These are phyloP conservation scores for Lasiommata megera DNA, from an alignment of 2,888 invertebrate species.

Conservation along the genomic window DNA sequence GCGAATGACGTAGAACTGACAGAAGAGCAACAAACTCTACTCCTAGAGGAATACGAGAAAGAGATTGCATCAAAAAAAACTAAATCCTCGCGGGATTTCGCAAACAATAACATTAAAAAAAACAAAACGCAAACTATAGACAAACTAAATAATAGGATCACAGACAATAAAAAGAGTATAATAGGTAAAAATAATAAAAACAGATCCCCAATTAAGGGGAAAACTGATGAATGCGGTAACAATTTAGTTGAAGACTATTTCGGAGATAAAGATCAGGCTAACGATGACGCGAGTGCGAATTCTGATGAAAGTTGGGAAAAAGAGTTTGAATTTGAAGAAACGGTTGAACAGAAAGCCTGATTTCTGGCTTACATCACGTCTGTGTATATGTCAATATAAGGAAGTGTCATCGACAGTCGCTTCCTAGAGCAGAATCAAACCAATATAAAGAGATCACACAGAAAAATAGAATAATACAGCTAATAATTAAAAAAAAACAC, in stretches of 20 bases:
- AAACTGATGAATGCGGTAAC: constrained; percentile 69
- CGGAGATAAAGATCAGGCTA: constrained; percentile 62
- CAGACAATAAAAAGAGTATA: constrained; percentile 48
- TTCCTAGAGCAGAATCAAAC: not conserved
- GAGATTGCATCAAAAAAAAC: constrained; percentile 78
- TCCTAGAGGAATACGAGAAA: constrained; percentile 85
- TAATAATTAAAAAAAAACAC: not conserved
- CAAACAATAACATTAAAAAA: constrained; percentile 39
- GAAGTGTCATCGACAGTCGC: not conserved
- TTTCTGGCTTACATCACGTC: constrained; percentile 21
- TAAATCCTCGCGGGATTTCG: constrained; percentile 47
- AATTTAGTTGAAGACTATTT: constrained; percentile 79
- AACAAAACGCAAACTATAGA: constrained; percentile 54
- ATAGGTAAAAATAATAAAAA: constrained; percentile 42
- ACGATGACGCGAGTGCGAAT: constrained; percentile 74
- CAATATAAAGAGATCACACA: not conserved
- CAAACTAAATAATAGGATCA: constrained; percentile 44
- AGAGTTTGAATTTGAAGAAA: constrained; percentile 79
- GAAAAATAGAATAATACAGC: not conserved
- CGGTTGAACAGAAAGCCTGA: constrained; percentile 57
- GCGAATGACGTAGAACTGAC: constrained; percentile 84
- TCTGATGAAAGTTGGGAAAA: constrained; percentile 83
- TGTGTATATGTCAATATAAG: not conserved
- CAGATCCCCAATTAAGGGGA: constrained; percentile 58
- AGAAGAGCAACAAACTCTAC: constrained; percentile 85